Evolutionary conservation across 1,140 invertebrate genomes (phyloP).

Genomic region (Calephelis virginiensis): DNA sequence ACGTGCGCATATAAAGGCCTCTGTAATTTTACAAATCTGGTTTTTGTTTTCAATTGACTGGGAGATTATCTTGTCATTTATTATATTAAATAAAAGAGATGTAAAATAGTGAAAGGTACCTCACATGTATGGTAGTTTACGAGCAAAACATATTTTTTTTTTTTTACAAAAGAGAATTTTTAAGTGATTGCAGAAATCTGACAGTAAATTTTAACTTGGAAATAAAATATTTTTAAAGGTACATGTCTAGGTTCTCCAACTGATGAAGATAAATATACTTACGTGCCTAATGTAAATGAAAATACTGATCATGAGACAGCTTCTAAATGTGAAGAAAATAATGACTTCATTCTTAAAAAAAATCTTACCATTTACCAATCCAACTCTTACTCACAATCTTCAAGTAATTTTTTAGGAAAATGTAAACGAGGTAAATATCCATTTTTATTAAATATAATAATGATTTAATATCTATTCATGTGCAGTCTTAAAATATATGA

Average conservation of each 20-base stretch:
- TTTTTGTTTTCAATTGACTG: too few relatives aligned
- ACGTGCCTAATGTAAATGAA: constrained; percentile 30
- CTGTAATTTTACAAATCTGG: too few relatives aligned
- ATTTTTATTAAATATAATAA: not conserved
- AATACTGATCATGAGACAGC: constrained; percentile 16
- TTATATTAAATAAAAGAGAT: too few relatives aligned
- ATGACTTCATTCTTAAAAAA: not conserved
- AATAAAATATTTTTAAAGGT: constrained; percentile 33
- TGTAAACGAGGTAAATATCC: constrained; percentile 58
- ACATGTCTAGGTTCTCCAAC: constrained; percentile 43
- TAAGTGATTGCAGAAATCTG: too few relatives aligned
- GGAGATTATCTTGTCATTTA: too few relatives aligned
- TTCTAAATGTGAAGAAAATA: not conserved
- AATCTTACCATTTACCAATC: not conserved
- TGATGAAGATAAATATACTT: constrained; percentile 44
- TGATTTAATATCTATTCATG: not conserved
- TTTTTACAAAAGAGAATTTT: too few relatives aligned
- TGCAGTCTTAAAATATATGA: too few relatives aligned
- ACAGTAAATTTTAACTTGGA: too few relatives aligned
- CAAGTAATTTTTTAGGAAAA: constrained; percentile 50
- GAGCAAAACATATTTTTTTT: too few relatives aligned
- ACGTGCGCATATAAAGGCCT: too few relatives aligned
- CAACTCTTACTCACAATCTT: constrained; percentile 23
- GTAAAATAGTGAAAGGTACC: too few relatives aligned
- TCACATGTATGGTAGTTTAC: too few relatives aligned